Conservation (phyloP, 2,113 vertebrate genomes). For the Ellobius talpinus region DNA sequence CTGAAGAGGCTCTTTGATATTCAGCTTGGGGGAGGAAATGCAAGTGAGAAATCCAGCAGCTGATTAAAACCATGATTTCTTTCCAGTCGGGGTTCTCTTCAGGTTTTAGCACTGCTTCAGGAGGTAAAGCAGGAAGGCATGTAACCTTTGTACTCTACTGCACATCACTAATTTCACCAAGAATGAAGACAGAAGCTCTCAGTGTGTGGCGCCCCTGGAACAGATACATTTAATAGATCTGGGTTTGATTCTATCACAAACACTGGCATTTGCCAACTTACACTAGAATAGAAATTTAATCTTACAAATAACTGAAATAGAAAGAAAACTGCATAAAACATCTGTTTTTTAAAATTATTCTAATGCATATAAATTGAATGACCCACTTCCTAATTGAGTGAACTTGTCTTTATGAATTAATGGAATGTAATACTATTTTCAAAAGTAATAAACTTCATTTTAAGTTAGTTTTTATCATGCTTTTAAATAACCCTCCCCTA, state of each 20-base stretch:
- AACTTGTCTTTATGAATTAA: slow-evolving; percentile 68
- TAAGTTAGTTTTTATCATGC: slow-evolving; percentile 46
- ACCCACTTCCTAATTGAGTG: slow-evolving; percentile 51
- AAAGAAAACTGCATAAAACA: slow-evolving; percentile 59
- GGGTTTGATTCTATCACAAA: slow-evolving; percentile 33
- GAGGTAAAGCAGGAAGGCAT: slow-evolving; percentile 58
- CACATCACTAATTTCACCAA: neutral
- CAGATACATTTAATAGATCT: slow-evolving; percentile 62
- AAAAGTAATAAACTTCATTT: neutral
- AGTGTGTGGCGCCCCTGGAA: slow-evolving; percentile 20
- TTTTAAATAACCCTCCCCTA: neutral
- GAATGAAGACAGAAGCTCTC: slow-evolving; percentile 62
- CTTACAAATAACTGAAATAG: slow-evolving; percentile 65
- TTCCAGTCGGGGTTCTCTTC: slow-evolving; percentile 5
- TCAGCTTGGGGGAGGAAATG: slow-evolving; percentile 61
- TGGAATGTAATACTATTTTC: slow-evolving; percentile 36
- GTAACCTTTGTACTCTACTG: slow-evolving; percentile 7
- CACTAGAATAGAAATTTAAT: slow-evolving; percentile 68
- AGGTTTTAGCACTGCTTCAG: slow-evolving; percentile 25
- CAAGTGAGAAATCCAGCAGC: slow-evolving; percentile 14
- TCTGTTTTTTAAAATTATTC: slow-evolving; percentile 63
- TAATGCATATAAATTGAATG: slow-evolving; percentile 60
- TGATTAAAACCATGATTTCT: slow-evolving; percentile 63
- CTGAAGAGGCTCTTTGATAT: slow-evolving; percentile 77
- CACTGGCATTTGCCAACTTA: slow-evolving; percentile 59